Conservation (phyloP, 2,797 vertebrate species). For the Danio albolineatus region DNA sequence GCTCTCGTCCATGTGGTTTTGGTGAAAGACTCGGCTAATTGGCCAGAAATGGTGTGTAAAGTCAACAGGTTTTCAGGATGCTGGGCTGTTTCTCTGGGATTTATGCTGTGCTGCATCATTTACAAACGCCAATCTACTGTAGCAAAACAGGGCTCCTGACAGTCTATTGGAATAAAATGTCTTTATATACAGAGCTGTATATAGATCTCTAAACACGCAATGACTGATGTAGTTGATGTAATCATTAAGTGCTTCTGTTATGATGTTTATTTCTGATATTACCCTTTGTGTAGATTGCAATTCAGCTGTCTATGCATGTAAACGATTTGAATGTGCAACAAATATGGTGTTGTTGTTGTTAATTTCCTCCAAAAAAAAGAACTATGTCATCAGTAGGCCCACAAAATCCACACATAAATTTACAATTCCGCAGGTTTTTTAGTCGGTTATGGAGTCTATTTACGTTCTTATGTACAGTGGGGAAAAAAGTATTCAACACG, state of each 20-base stretch:
- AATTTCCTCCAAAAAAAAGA: too few species aligned
- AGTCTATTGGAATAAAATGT: constrained; percentile 54
- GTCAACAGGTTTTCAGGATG: constrained; percentile 53
- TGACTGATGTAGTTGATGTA: background rate
- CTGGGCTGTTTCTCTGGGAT: constrained; percentile 49
- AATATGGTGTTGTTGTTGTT: too few species aligned
- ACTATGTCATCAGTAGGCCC: too few species aligned
- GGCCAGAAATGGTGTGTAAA: constrained; percentile 59
- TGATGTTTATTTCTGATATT: too few species aligned
- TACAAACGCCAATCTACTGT: constrained; percentile 42
- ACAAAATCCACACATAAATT: too few species aligned
- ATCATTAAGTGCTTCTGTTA: background rate
- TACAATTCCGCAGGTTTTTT: too few species aligned
- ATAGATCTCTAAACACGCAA: background rate
- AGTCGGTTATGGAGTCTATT: too few species aligned
- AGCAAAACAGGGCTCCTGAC: constrained; percentile 51
- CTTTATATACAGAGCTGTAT: background rate
- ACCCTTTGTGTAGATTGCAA: too few species aligned
- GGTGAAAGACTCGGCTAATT: constrained; percentile 39
- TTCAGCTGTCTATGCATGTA: too few species aligned
- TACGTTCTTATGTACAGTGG: too few species aligned
- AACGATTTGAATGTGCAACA: too few species aligned
- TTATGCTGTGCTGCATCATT: constrained; percentile 54
- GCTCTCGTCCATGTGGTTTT: constrained; percentile 51
- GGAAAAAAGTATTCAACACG: too few species aligned